Evolutionary conservation across 1,140 invertebrate genomes (phyloP).

Genomic region (Scaptomyza pallida): DNA sequence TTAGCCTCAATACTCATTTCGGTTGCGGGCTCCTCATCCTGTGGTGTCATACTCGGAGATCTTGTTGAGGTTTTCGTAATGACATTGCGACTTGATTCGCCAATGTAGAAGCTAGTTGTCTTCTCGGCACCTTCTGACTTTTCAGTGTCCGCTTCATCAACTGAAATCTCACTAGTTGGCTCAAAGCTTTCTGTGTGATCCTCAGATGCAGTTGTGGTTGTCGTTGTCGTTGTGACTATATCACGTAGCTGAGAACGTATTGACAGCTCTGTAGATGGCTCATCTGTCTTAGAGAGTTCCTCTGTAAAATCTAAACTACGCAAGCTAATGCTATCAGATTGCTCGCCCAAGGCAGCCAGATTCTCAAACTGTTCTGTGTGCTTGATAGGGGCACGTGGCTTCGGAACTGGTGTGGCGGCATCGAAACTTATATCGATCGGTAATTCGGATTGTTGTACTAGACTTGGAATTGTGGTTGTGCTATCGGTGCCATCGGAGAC

Average conservation of each 20-base stretch:
- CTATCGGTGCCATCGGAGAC: constrained; percentile 57
- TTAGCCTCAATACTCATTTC: constrained; percentile 65
- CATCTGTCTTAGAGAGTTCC: constrained; percentile 76
- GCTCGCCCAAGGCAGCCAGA: constrained; percentile 65
- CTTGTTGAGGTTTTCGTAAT: constrained; percentile 73
- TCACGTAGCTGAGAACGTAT: constrained; percentile 71
- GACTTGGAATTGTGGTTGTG: constrained; percentile 63
- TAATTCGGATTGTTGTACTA: constrained; percentile 53
- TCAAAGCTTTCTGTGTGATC: constrained; percentile 79
- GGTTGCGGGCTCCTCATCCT: constrained; percentile 57
- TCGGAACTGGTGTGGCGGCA: constrained; percentile 64
- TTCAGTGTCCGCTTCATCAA: constrained; percentile 75
- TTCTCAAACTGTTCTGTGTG: constrained; percentile 75
- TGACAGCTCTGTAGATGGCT: constrained; percentile 75
- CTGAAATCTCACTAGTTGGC: constrained; percentile 74
- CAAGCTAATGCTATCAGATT: constrained; percentile 77
- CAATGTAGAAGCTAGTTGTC: constrained; percentile 80
- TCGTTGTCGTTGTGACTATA: constrained; percentile 64
- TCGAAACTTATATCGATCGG: constrained; percentile 61
- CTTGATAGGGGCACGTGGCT: constrained; percentile 76
- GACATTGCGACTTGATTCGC: constrained; percentile 80
- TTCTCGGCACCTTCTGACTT: constrained; percentile 65
- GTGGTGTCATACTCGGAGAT: constrained; percentile 58
- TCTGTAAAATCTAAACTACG: constrained; percentile 80
- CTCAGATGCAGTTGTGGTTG: constrained; percentile 71